These are phyloP conservation scores for Paramuricea clavata DNA, from an alignment of 92 coral and sea anemone genomes.

Conservation along the genomic window DNA sequence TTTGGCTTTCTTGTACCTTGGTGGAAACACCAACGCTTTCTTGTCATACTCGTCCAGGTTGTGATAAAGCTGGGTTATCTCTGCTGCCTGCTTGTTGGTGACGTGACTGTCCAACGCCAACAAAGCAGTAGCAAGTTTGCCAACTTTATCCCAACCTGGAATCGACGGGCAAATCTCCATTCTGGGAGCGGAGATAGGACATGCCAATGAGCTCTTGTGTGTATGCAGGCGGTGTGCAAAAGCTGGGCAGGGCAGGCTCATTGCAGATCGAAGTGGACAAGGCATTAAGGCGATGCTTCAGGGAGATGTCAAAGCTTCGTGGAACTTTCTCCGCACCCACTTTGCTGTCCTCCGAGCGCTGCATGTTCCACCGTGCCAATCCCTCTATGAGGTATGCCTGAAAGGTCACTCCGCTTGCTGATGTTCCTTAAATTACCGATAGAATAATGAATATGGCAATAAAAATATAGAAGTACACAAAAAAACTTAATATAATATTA, in stretches of 20 bases:
- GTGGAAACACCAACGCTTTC: not conserved
- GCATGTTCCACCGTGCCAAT: not conserved
- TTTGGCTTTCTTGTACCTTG: constrained; percentile 65
- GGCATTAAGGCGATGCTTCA: not conserved
- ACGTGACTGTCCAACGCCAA: constrained; percentile 42
- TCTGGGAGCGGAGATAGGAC: no score
- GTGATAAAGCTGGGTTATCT: constrained; percentile 34
- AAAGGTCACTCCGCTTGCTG: not conserved
- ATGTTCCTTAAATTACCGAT: not conserved
- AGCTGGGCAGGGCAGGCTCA: not conserved
- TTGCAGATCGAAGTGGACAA: not conserved
- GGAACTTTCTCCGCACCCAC: not conserved
- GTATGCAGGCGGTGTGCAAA: not conserved
- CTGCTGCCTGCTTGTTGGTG: constrained; percentile 38
- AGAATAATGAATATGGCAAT: not conserved
- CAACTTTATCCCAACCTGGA: no score
- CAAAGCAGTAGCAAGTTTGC: constrained; percentile 32
- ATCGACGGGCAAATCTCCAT: no score
- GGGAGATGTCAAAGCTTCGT: constrained; percentile 4
- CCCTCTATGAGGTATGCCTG: constrained; percentile 12
- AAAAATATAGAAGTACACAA: not conserved
- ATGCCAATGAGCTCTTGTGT: not conserved
- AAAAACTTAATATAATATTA: not conserved
- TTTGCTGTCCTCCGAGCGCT: not conserved
- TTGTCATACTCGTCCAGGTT: constrained; percentile 21